These are phyloP conservation scores for Bryconaethiops microstoma DNA, from an alignment of 2,797 vertebrate species.

Conservation along the genomic window DNA sequence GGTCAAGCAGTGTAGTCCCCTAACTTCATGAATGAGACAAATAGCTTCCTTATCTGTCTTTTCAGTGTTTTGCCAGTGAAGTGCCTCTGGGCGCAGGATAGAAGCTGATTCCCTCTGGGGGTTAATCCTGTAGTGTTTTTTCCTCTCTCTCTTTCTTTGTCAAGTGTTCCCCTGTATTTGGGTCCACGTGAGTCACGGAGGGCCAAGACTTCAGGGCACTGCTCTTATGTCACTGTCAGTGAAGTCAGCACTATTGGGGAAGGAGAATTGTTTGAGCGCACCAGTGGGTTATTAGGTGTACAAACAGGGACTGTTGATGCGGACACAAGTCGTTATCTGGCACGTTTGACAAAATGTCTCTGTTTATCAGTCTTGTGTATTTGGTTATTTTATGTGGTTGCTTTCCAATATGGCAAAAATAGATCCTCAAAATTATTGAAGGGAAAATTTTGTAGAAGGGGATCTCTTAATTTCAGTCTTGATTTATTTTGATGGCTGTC, in stretches of 20 bases:
- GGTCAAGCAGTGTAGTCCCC: too few relatives aligned
- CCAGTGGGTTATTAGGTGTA: neutral
- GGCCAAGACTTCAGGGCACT: neutral
- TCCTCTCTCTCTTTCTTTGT: neutral
- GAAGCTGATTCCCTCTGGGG: neutral
- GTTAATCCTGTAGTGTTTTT: neutral
- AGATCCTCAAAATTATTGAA: too few relatives aligned
- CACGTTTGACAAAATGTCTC: too few relatives aligned
- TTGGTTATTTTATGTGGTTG: neutral
- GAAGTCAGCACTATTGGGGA: neutral
- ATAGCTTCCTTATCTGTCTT: neutral
- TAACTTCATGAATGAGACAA: neutral
- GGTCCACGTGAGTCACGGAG: neutral
- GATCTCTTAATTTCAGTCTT: too few relatives aligned
- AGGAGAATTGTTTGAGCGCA: neutral
- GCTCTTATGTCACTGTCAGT: neutral
- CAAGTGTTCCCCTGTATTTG: slow-evolving; percentile 6
- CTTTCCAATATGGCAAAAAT: neutral
- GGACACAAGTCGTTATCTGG: neutral
- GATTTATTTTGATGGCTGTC: too few relatives aligned
- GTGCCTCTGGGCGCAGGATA: neutral
- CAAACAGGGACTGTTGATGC: neutral
- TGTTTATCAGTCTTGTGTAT: too few relatives aligned
- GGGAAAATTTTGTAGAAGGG: too few relatives aligned
- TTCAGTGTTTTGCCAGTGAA: neutral